Conservation (phyloP, 1,140 invertebrate species). For the Drosophila sturtevanti region DNA sequence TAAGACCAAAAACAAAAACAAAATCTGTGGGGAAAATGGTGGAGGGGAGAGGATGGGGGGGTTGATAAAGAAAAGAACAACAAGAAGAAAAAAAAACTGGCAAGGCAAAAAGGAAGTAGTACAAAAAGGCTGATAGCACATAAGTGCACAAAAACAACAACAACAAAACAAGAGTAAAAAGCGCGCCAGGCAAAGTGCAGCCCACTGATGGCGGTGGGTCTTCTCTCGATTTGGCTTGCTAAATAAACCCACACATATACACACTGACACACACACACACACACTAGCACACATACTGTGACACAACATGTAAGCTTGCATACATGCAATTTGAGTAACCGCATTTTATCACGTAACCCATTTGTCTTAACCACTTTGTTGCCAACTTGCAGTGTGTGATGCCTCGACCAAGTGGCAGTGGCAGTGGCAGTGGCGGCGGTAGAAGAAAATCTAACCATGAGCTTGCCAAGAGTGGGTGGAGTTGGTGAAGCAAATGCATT, state of each 20-base stretch:
- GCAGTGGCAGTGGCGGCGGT: conserved; percentile 24
- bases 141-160: conserved; percentile 66
- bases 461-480: conserved; percentile 10
- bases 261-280: conserved; percentile 32
- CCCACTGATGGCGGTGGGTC: conserved; percentile 58
- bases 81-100: conserved; percentile 65
- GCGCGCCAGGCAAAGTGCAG: conserved; percentile 55
- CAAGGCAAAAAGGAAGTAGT: conserved; percentile 38
- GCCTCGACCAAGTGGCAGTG: conserved; percentile 72
- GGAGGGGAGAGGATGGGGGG: neutral
- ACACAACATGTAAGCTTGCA: conserved; percentile 73
- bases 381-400: conserved; percentile 79
- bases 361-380: conserved; percentile 82
- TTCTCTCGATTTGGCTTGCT: conserved; percentile 57
- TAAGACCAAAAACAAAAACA: conserved; percentile 37
- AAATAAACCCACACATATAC: conserved; percentile 67
- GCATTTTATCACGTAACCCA: conserved; percentile 82
- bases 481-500: conserved; percentile 65
- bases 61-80: conserved; percentile 43
- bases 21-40: no score
- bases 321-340: conserved; percentile 82
- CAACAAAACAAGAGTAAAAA: conserved; percentile 55
- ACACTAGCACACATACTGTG: conserved; percentile 39
- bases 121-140: conserved; percentile 75
- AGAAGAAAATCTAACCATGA: conserved; percentile 49